phyloP scores from a whole-genome alignment of 2,113 vertebrate genomes.

The Grallaria varia region DNA sequence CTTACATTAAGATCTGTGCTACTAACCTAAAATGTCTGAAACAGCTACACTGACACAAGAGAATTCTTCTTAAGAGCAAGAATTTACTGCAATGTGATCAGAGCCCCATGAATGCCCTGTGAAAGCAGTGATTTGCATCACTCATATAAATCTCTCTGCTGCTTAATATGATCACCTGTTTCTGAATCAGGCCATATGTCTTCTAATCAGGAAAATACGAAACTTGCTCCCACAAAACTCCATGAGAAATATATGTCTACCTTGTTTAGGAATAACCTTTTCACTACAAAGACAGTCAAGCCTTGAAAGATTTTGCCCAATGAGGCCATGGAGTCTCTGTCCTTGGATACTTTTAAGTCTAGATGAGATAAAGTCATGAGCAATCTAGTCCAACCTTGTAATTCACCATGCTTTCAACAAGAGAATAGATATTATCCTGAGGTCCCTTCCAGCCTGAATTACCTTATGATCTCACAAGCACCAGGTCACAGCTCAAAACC shows the following conservation, averaged over 20 bases:
- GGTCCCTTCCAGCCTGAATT: background rate
- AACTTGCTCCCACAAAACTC: background rate
- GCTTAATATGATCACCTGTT: background rate
- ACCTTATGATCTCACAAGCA: background rate
- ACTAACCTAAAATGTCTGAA: background rate
- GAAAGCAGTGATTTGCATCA: background rate
- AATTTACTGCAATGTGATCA: background rate
- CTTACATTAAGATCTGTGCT: background rate
- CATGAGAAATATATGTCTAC: background rate
- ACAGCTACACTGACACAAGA: background rate
- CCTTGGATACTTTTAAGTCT: background rate
- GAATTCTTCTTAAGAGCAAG: background rate
- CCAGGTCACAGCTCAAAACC: background rate
- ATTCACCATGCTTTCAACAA: background rate
- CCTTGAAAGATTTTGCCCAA: background rate
- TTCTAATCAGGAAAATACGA: background rate
- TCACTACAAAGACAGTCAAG: background rate
- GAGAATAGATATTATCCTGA: background rate
- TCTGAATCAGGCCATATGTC: background rate
- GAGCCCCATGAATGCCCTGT: fast-evolving
- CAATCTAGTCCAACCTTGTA: background rate
- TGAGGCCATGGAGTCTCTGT: background rate
- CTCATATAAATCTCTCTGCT: background rate
- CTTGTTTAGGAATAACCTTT: background rate
- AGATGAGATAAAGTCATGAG: background rate